Evolutionary conservation across 2,113 vertebrate genomes (phyloP).

Genomic region (Aptenodytes forsteri): DNA sequence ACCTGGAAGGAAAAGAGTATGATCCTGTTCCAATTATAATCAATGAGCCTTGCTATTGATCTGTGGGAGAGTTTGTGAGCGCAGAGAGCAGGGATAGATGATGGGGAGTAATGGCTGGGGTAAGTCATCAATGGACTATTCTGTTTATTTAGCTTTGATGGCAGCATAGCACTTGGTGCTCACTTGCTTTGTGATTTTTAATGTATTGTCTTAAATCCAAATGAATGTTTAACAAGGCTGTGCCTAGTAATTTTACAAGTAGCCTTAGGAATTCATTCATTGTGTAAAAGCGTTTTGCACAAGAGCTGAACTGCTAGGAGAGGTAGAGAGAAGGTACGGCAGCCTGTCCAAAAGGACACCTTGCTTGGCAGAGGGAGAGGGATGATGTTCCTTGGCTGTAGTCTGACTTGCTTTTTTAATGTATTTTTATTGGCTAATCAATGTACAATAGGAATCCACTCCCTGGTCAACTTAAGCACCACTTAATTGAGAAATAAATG

Average conservation of each 20-base stretch:
- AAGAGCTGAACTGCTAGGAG: neutral
- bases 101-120: neutral
- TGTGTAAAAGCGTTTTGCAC: neutral
- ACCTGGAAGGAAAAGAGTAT: slow-evolving; percentile 18
- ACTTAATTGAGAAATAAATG: slow-evolving; percentile 64
- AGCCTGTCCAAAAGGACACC: neutral
- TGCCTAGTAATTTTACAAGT: slow-evolving; percentile 52
- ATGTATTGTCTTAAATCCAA: slow-evolving; percentile 42
- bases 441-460: slow-evolving; percentile 48
- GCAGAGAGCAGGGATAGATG: neutral
- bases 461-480: slow-evolving; percentile 40
- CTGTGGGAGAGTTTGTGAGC: neutral
- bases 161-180: neutral
- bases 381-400: neutral
- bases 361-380: neutral
- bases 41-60: slow-evolving; percentile 42
- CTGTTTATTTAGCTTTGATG: slow-evolving; percentile 46
- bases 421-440: slow-evolving; percentile 56
- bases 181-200: slow-evolving; percentile 11
- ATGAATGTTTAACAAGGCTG: slow-evolving; percentile 47
- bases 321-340: neutral
- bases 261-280: slow-evolving; percentile 41
- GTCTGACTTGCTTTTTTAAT: neutral
- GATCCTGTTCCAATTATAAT: neutral
- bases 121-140: neutral